phyloP scores from a whole-genome alignment of 2,888 invertebrate species.

The Cerastis rubricosa region DNA sequence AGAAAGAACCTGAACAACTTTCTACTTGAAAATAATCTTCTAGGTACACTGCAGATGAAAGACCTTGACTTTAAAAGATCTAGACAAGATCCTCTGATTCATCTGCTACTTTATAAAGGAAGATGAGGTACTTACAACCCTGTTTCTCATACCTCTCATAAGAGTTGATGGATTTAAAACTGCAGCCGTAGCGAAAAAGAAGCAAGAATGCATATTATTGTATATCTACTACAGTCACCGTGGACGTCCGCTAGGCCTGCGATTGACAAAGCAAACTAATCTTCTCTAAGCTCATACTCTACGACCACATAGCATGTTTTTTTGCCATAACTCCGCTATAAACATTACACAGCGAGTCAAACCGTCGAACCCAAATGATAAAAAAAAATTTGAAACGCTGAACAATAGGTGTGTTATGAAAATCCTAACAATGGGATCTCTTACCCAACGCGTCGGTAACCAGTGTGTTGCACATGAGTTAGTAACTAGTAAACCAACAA shows the following conservation, averaged over 20 bases:
- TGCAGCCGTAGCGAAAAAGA: neutral
- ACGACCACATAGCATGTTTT: neutral
- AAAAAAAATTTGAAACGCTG: constrained; percentile 58
- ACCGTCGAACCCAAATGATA: constrained; percentile 30
- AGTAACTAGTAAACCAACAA: constrained; percentile 37
- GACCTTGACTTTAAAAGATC: neutral
- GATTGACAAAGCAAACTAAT: neutral
- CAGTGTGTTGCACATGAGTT: constrained; percentile 52
- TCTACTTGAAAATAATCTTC: neutral
- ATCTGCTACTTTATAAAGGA: neutral
- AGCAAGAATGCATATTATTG: too few relatives aligned
- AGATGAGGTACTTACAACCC: neutral
- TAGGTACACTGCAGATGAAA: neutral
- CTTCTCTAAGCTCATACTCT: neutral
- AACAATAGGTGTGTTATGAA: constrained; percentile 72
- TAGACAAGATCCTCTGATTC: too few relatives aligned
- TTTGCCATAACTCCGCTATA: constrained; percentile 13
- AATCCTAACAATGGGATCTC: constrained; percentile 68
- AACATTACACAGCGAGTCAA: constrained; percentile 13
- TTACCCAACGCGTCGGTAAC: constrained; percentile 64
- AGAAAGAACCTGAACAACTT: neutral
- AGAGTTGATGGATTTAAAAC: neutral
- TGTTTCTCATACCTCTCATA: neutral
- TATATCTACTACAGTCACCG: neutral
- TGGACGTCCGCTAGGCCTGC: neutral